phyloP scores from a whole-genome alignment of 2,888 invertebrate genomes.

The Noctua janthe region DNA sequence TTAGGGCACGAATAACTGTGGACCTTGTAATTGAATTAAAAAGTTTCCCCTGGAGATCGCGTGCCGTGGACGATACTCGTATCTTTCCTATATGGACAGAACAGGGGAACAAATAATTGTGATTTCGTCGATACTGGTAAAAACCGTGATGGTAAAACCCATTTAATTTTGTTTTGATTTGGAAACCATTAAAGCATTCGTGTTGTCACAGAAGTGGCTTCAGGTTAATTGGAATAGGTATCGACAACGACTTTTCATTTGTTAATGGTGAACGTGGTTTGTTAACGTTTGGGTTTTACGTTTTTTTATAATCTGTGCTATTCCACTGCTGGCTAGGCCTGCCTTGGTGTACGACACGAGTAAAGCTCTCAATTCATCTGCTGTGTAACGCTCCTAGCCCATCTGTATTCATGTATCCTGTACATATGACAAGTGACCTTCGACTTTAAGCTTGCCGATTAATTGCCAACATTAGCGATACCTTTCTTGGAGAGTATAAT shows the following conservation, averaged over 20 bases:
- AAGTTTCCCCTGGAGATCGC: slow-evolving; percentile 65
- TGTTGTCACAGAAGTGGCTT: slow-evolving; percentile 18
- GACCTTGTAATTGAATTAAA: slow-evolving; percentile 73
- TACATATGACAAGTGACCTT: too few relatives aligned
- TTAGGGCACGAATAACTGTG: slow-evolving; percentile 64
- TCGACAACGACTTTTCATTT: not conserved
- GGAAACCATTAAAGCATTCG: slow-evolving; percentile 5
- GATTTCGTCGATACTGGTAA: slow-evolving; percentile 35
- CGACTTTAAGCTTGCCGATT: too few relatives aligned
- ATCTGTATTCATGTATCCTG: too few relatives aligned
- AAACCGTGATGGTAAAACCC: slow-evolving; percentile 15
- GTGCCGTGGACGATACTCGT: slow-evolving; percentile 33
- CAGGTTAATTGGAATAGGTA: not conserved
- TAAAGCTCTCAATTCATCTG: not conserved
- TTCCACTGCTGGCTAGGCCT: not conserved
- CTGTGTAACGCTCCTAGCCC: not conserved
- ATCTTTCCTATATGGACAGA: slow-evolving; percentile 11
- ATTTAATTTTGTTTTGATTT: slow-evolving; percentile 19
- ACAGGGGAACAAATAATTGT: slow-evolving; percentile 10
- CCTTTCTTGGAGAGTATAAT: too few relatives aligned
- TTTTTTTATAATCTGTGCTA: not conserved
- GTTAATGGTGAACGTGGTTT: not conserved
- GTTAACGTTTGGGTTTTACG: not conserved
- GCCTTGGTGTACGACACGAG: not conserved
- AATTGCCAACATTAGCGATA: too few relatives aligned